Percentiles rank a stretch among this genome's conserved stretches.
These are phyloP conservation scores for Heteractis magnifica DNA, from an alignment of 92 coral and sea anemone species.

Conservation along the genomic window DNA sequence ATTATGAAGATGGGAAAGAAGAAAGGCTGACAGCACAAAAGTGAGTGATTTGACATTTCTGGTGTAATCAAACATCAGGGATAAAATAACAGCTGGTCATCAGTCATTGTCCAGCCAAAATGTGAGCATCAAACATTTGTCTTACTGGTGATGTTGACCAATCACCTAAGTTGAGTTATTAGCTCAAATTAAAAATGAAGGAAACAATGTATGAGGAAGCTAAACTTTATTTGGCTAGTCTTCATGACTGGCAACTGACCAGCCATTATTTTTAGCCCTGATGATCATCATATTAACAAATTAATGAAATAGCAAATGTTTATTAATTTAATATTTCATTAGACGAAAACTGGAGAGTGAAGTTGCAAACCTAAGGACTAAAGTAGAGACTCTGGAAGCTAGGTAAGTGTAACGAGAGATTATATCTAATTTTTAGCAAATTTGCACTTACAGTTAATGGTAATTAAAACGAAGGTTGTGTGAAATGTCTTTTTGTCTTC, in stretches of 20 bases:
- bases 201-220: no score
- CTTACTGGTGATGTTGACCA: no score
- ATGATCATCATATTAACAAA: background rate
- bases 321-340: background rate
- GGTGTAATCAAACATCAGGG: background rate
- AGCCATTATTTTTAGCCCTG: background rate
- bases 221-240: no score
- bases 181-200: no score
- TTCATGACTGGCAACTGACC: no score
- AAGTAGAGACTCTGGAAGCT: slow-evolving; percentile 88
- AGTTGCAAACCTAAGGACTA: slow-evolving; percentile 70
- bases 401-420: slow-evolving; percentile 56
- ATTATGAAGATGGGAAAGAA: slow-evolving; percentile 85
- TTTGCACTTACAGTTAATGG: background rate
- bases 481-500: background rate
- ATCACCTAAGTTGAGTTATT: no score
- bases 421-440: background rate
- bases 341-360: slow-evolving; percentile 83
- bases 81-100: no score
- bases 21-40: slow-evolving; percentile 72
- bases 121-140: no score
- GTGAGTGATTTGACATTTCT: slow-evolving; percentile 28
- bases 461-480: background rate
- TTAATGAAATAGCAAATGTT: background rate
- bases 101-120: no score